Conservation (phyloP, 2,113 vertebrate genomes). For the Suncus etruscus region DNA sequence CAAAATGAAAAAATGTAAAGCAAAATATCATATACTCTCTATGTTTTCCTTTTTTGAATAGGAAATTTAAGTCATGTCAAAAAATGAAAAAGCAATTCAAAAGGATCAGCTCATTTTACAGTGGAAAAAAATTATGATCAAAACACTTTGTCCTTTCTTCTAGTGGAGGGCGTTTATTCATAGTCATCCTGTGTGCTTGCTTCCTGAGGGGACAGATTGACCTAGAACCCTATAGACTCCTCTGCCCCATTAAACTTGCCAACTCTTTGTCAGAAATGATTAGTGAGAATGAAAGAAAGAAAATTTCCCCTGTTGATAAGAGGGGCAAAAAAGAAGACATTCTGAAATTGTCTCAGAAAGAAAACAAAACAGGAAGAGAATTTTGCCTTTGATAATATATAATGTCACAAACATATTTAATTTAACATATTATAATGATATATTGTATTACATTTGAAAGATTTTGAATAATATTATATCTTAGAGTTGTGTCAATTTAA, state of each 20-base stretch:
- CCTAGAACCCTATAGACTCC: slow-evolving; percentile 30
- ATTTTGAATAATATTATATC: neutral
- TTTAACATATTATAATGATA: slow-evolving; percentile 35
- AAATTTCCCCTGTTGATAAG: slow-evolving; percentile 58
- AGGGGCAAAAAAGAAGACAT: slow-evolving; percentile 48
- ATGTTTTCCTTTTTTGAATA: neutral
- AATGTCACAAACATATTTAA: neutral
- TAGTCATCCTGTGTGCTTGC: slow-evolving; percentile 38
- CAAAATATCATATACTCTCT: neutral
- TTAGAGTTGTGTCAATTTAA: neutral
- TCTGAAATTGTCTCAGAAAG: slow-evolving; percentile 48
- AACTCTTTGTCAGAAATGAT: slow-evolving; percentile 76
- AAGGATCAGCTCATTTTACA: neutral
- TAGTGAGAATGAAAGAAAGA: slow-evolving; percentile 72
- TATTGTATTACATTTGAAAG: slow-evolving; percentile 47
- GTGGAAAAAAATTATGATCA: neutral
- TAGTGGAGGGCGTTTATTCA: slow-evolving; percentile 68
- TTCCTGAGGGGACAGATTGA: slow-evolving; percentile 56
- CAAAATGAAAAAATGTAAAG: neutral
- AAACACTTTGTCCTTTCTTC: slow-evolving; percentile 36
- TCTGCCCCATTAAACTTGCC: slow-evolving; percentile 57
- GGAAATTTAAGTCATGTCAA: neutral
- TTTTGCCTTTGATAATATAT: neutral
- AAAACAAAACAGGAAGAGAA: slow-evolving; percentile 21
- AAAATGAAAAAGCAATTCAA: neutral